phyloP scores from a whole-genome alignment of 2,888 invertebrate species.

The Labia minor region DNA sequence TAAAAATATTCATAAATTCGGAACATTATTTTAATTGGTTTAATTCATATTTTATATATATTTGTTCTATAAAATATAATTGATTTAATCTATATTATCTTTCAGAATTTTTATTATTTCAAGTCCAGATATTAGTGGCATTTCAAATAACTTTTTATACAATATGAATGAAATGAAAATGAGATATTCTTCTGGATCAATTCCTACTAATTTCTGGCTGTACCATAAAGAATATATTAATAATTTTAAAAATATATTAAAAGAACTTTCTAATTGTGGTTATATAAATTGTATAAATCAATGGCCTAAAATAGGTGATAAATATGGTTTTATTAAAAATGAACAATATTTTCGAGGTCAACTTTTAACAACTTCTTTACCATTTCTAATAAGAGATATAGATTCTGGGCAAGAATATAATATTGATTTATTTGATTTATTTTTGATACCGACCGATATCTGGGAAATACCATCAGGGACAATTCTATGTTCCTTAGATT shows the following conservation, averaged over 20 bases:
- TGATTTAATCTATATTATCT: too few species aligned
- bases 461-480: background rate
- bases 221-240: background rate
- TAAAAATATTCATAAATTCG: too few species aligned
- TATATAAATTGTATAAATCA: background rate
- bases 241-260: background rate
- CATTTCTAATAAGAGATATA: background rate
- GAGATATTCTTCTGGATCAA: background rate
- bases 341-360: background rate
- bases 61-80: too few species aligned
- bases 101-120: too few species aligned
- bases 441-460: background rate
- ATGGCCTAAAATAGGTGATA: background rate
- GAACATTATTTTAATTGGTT: too few species aligned
- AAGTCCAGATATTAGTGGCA: too few species aligned
- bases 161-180: background rate
- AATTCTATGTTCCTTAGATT: background rate
- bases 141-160: too few species aligned
- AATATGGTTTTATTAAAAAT: background rate
- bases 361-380: background rate
- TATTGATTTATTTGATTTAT: background rate
- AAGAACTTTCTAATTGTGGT: background rate
- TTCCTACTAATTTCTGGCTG: background rate
- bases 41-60: too few species aligned
- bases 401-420: background rate